These are phyloP conservation scores for Leptopilina boulardi DNA, from an alignment of 1,140 invertebrate species.

Conservation along the genomic window DNA sequence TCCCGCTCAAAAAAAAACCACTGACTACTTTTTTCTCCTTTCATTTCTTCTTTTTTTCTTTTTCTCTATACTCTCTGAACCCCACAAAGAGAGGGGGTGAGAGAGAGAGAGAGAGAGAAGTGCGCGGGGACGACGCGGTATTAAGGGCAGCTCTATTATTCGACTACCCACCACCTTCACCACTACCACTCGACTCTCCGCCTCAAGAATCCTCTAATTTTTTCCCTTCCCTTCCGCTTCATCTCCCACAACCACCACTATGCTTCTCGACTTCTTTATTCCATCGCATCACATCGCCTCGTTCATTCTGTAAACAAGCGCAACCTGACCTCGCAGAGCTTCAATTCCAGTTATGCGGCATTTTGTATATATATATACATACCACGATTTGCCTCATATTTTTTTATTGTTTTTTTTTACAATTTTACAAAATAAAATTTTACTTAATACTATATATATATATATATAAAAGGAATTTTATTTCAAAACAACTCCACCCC, in stretches of 20 bases:
- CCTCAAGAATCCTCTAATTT: constrained; percentile 66
- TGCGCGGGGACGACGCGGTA: constrained; percentile 64
- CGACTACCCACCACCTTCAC: constrained; percentile 57
- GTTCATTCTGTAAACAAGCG: constrained; percentile 62
- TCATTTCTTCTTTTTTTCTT: constrained; percentile 49
- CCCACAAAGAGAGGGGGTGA: too few relatives aligned
- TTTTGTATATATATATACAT: not conserved
- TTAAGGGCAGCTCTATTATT: constrained; percentile 71
- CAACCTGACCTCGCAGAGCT: constrained; percentile 30
- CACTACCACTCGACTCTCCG: constrained; percentile 64
- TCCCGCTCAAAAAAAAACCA: not conserved
- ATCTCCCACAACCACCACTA: constrained; percentile 5
- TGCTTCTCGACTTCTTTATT: constrained; percentile 42
- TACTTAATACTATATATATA: too few relatives aligned
- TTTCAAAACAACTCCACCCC: too few relatives aligned
- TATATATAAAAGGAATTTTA: too few relatives aligned
- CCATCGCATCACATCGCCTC: constrained; percentile 51
- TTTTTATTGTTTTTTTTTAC: not conserved
- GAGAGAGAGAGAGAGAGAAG: too few relatives aligned
- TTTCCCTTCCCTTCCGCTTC: constrained; percentile 39
- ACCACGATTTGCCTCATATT: not conserved
- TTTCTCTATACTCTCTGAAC: constrained; percentile 56
- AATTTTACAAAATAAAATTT: too few relatives aligned
- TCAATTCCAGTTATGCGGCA: constrained; percentile 13
- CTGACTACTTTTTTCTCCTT: not conserved